These are phyloP conservation scores for Cataglyphis livida DNA, from an alignment of 2,888 invertebrate genomes.

Conservation along the genomic window DNA sequence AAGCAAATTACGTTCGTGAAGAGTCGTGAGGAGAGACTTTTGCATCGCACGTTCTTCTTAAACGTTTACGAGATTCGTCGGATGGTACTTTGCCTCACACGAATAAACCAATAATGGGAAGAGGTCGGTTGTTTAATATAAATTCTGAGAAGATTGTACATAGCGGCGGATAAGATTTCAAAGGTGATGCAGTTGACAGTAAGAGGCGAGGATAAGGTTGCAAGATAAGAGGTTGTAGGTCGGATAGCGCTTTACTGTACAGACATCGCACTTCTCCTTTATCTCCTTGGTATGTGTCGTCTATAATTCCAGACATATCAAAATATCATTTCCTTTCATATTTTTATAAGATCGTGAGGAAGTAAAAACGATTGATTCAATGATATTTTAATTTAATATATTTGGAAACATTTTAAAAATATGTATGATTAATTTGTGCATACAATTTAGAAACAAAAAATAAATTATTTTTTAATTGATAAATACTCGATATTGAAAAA, in stretches of 20 bases:
- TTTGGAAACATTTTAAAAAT: neutral
- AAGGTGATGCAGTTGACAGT: conserved; percentile 66
- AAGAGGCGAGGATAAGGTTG: conserved; percentile 36
- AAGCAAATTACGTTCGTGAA: conserved; percentile 9
- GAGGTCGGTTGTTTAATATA: conserved; percentile 76
- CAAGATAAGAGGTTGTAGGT: conserved; percentile 49
- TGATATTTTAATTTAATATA: neutral
- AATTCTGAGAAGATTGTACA: conserved; percentile 69
- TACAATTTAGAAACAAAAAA: neutral
- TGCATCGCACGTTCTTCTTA: neutral
- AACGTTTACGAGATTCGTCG: conserved; percentile 2
- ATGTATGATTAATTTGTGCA: neutral
- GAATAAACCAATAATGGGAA: conserved; percentile 58
- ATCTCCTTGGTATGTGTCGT: neutral
- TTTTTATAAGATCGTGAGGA: conserved; percentile 1
- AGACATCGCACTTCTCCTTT: conserved; percentile 36
- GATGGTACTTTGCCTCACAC: conserved; percentile 12
- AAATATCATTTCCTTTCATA: neutral
- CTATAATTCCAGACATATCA: conserved; percentile 2
- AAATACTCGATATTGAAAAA: neutral
- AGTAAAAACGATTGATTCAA: neutral
- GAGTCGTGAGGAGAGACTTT: conserved; percentile 7
- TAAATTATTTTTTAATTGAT: neutral
- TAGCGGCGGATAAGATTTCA: conserved; percentile 74
- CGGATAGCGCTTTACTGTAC: conserved; percentile 41